Base-by-base conservation (phyloP, 37 sponge, comb jelly and placozoan genomes). In the Amphimedon queenslandica region DNA sequence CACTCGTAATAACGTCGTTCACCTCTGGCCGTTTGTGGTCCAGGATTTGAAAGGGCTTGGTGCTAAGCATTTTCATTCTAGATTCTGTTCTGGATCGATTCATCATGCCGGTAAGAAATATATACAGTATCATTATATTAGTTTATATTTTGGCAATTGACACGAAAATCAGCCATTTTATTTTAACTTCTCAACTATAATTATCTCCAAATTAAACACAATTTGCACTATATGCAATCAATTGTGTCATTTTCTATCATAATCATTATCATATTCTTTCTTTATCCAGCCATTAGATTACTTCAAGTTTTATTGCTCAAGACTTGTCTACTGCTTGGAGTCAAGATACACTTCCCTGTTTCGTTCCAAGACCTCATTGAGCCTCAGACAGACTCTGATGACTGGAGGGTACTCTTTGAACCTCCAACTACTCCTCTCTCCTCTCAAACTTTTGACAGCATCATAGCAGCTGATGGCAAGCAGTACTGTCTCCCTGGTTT, bases 1-100 rank as follows among this genome's bases (percentile, higher is more conserved):
- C 56, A 73, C 90, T 4, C 76, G 97, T 30, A 96, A 96, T 68
- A 96, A 96, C 75, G 87, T 93, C 3, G 88, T 93, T 34, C 97
- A 96, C 36, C 75, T 96, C 34, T 96, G 97, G 97, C 88, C 90
- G n/a, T 96, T 92, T 64, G 61, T 89, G 40, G 87, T 96, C n/a
- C 76, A 81, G 4, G 97, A 96, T 57, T 78, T 96, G 32, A 47
- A 76, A 18, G 73, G 68, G 27, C 69, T 96, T 6, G 97, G 97
- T 55, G 93, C 88, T 1, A 96, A 96, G 85, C 93, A 90, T 70
- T 93, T 96, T 69, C 87, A 84, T 34, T 91, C 91, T 32, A 77
- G 78, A 58, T 96, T 96, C 51, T 80, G 88, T 66, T 73, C 97
- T 36, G 91, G 93, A n/a, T 71, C 81, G 28, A 80, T 96, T 23